phyloP scores from a whole-genome alignment of 2,113 vertebrate genomes.

The Thamnophis sirtalis region DNA sequence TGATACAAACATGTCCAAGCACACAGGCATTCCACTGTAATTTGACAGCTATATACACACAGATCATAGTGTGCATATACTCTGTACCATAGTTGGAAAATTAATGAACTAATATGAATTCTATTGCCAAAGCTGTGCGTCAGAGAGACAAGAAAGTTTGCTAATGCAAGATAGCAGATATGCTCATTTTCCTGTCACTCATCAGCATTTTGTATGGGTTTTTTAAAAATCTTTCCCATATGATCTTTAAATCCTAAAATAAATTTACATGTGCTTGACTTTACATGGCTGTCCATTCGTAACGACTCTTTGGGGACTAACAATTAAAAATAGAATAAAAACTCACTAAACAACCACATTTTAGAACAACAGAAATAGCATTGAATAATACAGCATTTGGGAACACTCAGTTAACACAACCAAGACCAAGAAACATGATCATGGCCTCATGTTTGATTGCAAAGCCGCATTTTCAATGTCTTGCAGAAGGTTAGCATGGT shows the following conservation, averaged over 20 bases:
- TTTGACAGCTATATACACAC: not conserved
- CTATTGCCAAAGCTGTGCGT: not conserved
- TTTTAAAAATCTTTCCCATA: not conserved
- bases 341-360: not conserved
- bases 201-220: not conserved
- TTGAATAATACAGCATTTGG: not conserved
- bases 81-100: not conserved
- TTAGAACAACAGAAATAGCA: not conserved
- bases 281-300: not conserved
- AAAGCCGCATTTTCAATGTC: not conserved
- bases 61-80: not conserved
- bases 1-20: slow-evolving; percentile 15
- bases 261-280: not conserved
- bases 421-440: not conserved
- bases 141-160: not conserved
- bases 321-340: not conserved
- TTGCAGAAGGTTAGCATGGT: not conserved
- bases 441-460: not conserved
- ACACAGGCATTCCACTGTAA: no score
- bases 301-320: not conserved
- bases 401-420: not conserved
- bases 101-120: not conserved
- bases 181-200: not conserved
- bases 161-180: not conserved
- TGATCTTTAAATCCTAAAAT: not conserved